Base-by-base conservation (phyloP, 2,797 vertebrate species). In the Coracias cyanogaster region DNA sequence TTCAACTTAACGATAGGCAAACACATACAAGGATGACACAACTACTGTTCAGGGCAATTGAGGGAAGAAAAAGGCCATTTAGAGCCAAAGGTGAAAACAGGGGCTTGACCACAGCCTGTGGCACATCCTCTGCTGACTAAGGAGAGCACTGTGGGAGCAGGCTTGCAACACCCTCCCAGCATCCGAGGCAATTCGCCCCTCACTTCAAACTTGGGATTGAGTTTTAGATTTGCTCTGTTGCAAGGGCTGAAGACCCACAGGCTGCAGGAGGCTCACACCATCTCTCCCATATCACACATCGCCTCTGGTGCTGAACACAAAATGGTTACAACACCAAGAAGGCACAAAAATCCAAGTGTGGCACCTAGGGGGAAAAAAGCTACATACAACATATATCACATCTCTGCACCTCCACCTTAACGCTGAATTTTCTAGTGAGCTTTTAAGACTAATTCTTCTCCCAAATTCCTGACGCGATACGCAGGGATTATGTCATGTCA, bases 1-100 rank as follows among this genome's bases (percentile, higher is more conserved):
- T 95, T 82, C 66, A 86, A 37, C 29, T 79, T 43, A 25, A 0
- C 19, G 25, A 51, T 35, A 79, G 70, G 70, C 64, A 82, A 88
- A 96, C 21, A 65, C 37, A 52, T 1, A 9, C 86, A 43, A 49
- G 29, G 57, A 73, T 91, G 93, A 94, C 93, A 89, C 89, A 94
- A 86, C 94, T 90, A 91, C 94, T 71, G 88, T 90, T 82, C 28
- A 43, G 37, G 57, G 64, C 51, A 58, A 9, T 6, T 33, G 60
- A 77, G 61, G 73, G 33, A 82, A 72, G 58, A 18, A 90, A 79
- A 90, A 87, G 61, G 86, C 25, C 66, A 18, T 61, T 93, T 60
- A 72, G 74, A 89, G 88, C 45, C 61, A 64, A 85, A 93, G 91
- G 73, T 92, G 86, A 86, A 85, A 74, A 67, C 9, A 4, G 1